Evolutionary conservation across 2,113 vertebrate species (phyloP).

Genomic region (Scalopus aquaticus): DNA sequence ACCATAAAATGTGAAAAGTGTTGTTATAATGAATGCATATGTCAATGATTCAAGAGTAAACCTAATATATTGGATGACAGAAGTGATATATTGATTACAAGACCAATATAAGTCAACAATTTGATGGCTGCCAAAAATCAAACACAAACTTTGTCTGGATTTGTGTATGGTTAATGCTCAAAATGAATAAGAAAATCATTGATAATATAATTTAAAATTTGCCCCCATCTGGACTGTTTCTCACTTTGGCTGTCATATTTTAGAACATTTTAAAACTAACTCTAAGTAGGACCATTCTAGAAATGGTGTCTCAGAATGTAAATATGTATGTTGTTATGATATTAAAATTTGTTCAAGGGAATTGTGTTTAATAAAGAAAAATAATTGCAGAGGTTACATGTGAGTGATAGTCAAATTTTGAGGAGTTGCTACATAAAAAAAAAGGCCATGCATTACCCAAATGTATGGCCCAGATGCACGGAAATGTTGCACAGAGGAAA

Average conservation of each 20-base stretch:
- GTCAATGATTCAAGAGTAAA: constrained; percentile 3
- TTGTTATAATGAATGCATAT: neutral
- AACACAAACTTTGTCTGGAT: neutral
- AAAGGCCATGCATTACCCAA: neutral
- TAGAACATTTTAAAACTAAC: neutral
- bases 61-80: neutral
- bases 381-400: neutral
- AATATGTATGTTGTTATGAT: neutral
- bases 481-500: neutral
- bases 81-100: neutral
- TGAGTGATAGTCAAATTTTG: neutral
- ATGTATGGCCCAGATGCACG: neutral
- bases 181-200: neutral
- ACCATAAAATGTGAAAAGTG: neutral
- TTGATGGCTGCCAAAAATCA: neutral
- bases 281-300: neutral
- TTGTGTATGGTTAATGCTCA: neutral
- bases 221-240: neutral
- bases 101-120: neutral
- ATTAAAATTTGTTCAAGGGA: neutral
- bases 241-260: neutral
- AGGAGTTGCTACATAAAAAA: neutral
- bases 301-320: neutral
- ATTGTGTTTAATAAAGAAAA: neutral
- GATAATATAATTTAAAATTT: neutral